Evolutionary conservation across 2,888 invertebrate genomes (phyloP).

Genomic region (Globia sparganii): DNA sequence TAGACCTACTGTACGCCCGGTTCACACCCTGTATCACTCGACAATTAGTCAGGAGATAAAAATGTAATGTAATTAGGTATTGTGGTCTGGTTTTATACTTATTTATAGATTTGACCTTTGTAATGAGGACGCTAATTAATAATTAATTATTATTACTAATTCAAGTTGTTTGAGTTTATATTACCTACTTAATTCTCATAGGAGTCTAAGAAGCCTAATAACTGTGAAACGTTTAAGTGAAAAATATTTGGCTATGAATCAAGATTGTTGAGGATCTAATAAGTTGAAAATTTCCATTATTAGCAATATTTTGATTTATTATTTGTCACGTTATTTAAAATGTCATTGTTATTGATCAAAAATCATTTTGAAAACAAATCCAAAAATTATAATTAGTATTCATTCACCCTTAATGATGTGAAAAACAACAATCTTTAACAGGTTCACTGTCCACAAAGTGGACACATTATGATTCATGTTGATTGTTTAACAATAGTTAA

Average conservation of each 20-base stretch:
- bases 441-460: background rate
- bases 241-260: too few relatives aligned
- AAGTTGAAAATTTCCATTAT: background rate
- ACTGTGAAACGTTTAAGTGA: background rate
- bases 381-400: constrained; percentile 1
- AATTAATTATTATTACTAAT: too few relatives aligned
- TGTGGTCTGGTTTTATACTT: background rate
- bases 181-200: background rate
- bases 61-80: constrained; percentile 5
- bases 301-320: background rate
- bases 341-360: background rate
- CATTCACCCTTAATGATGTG: background rate
- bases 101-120: background rate
- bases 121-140: background rate
- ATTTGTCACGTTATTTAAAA: background rate
- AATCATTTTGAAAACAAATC: background rate
- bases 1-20: constrained; percentile 14
- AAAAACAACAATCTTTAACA: background rate
- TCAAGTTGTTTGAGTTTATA: background rate
- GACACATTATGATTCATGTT: too few relatives aligned
- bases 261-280: background rate
- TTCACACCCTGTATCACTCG: constrained; percentile 1
- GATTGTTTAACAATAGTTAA: too few relatives aligned
- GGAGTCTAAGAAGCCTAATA: background rate
- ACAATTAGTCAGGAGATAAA: constrained; percentile 36